Evolutionary conservation across 2,888 invertebrate species (phyloP).

Genomic region (Drosophila greeni): DNA sequence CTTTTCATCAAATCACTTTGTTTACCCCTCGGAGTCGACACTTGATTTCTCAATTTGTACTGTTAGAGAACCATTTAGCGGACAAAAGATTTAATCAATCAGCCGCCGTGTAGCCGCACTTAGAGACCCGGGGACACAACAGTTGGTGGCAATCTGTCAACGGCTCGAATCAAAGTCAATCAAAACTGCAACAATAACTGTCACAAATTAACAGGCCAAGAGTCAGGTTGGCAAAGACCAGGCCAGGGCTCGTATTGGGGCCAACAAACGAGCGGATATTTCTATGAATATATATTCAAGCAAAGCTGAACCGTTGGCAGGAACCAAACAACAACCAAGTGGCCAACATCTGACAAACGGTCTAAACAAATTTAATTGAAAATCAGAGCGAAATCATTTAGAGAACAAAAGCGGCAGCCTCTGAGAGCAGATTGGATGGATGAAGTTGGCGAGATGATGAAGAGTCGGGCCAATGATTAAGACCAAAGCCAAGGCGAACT

Average conservation of each 20-base stretch:
- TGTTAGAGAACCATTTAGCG: conserved; percentile 37
- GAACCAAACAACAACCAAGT: conserved; percentile 52
- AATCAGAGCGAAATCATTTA: conserved; percentile 58
- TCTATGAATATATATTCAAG: conserved; percentile 30
- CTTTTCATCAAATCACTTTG: conserved; percentile 36
- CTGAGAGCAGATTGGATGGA: conserved; percentile 24
- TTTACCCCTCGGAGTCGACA: conserved; percentile 18
- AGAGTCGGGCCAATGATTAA: conserved; percentile 32
- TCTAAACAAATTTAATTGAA: conserved; percentile 63
- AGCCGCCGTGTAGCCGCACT: conserved; percentile 16
- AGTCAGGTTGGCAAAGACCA: conserved; percentile 27
- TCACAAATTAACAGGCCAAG: conserved; percentile 62
- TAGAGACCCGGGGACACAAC: conserved; percentile 11
- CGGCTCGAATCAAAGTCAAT: conserved; percentile 58
- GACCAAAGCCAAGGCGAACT: conserved; percentile 33
- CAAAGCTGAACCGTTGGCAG: conserved; percentile 53
- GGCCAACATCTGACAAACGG: conserved; percentile 39
- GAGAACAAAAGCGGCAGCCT: conserved; percentile 47
- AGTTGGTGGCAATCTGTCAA: conserved; percentile 52
- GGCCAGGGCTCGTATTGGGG: conserved; percentile 50
- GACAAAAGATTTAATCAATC: conserved; percentile 62
- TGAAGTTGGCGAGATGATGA: conserved; percentile 22
- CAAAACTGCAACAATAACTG: conserved; percentile 68
- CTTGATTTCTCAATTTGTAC: conserved; percentile 29
- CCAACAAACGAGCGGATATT: conserved; percentile 29